Conservation (phyloP, 1,140 invertebrate genomes). For the Camponotus floridanus region DNA sequence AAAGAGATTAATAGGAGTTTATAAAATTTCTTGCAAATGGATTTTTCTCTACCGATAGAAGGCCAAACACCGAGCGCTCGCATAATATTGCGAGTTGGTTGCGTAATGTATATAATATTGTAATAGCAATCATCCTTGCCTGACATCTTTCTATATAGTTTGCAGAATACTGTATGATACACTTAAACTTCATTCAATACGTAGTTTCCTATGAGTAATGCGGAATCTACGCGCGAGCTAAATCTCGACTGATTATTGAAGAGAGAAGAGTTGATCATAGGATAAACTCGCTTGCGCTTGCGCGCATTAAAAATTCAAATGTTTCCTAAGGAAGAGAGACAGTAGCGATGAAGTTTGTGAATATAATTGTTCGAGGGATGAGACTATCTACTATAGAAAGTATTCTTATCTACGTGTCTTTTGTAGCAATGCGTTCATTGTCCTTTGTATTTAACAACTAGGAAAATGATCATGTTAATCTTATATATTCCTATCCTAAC, state of each 20-base stretch:
- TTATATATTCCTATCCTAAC: background rate
- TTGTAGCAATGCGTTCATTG: background rate
- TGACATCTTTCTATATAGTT: background rate
- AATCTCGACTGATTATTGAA: constrained; percentile 4
- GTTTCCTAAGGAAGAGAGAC: background rate
- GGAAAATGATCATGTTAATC: constrained; percentile 10
- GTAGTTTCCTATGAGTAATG: background rate
- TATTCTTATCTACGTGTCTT: constrained; percentile 5
- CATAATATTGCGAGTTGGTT: constrained; percentile 17
- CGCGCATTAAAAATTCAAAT: constrained; percentile 30
- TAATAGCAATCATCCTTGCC: background rate
- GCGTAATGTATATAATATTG: constrained; percentile 12
- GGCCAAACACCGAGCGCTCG: constrained; percentile 20
- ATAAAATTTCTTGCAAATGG: background rate
- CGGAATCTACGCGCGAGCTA: background rate
- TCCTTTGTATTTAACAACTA: background rate
- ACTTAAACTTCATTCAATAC: background rate
- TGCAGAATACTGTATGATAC: background rate
- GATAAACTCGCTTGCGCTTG: constrained; percentile 1
- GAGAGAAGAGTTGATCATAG: background rate
- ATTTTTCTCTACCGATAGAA: background rate
- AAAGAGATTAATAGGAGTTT: background rate
- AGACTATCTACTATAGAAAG: background rate
- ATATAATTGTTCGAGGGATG: background rate
- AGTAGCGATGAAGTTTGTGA: constrained; percentile 7